A percentile compares a stretch with the other conserved stretches of the same genome.
Evolutionary conservation across 2,797 vertebrate species (phyloP).

Genomic region (Phataginus tricuspis): DNA sequence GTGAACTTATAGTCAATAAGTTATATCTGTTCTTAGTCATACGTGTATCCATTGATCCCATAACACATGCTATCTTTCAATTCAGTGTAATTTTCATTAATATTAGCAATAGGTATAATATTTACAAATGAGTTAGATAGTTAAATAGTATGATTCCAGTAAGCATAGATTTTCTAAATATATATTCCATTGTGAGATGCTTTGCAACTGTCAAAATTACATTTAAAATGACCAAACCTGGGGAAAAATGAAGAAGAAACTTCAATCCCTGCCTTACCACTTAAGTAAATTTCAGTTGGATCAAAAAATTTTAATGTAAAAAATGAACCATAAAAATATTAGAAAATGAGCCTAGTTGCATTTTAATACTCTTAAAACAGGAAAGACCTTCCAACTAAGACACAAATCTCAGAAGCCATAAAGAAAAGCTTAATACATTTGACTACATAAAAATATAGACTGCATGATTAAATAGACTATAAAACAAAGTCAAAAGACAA

Average conservation of each 20-base stretch:
- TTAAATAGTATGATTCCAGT: slow-evolving; percentile 12
- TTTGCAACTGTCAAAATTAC: neutral
- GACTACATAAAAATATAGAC: neutral
- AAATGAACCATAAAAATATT: neutral
- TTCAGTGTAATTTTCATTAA: slow-evolving; percentile 2
- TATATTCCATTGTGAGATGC: neutral
- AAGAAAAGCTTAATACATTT: neutral
- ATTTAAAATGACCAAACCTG: slow-evolving; percentile 32
- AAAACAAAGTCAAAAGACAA: slow-evolving; percentile 11
- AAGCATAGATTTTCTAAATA: slow-evolving; percentile 33
- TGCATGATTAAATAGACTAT: slow-evolving; percentile 25
- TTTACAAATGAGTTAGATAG: neutral
- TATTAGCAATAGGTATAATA: neutral
- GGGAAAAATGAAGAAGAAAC: neutral
- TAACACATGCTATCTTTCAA: neutral
- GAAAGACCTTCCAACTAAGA: neutral
- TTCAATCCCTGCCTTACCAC: neutral
- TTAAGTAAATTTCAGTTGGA: slow-evolving; percentile 26
- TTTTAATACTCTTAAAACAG: neutral
- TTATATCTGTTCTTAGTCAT: neutral
- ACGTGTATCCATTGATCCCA: neutral
- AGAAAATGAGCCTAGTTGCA: neutral
- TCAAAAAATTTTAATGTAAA: slow-evolving; percentile 12
- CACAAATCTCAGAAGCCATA: neutral
- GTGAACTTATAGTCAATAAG: neutral